These are phyloP conservation scores for Lophotis ruficrista DNA, from an alignment of 2,113 vertebrate species.

Conservation along the genomic window DNA sequence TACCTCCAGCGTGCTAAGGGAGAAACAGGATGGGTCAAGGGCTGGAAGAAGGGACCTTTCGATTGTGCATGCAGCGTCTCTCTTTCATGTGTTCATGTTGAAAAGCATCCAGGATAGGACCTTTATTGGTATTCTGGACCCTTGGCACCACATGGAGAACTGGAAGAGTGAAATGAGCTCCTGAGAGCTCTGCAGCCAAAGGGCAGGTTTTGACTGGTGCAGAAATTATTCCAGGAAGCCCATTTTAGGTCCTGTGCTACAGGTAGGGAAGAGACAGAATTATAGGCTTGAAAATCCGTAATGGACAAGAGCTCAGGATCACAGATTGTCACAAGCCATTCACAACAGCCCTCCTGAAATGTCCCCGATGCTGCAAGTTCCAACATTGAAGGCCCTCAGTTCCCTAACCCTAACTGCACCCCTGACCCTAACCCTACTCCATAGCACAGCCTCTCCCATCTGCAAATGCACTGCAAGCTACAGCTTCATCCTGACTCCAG, in stretches of 20 bases:
- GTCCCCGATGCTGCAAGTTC: background rate
- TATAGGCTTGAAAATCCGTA: fast-evolving
- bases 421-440: background rate
- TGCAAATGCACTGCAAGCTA: background rate
- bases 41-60: background rate
- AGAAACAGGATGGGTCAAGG: background rate
- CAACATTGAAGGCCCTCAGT: background rate
- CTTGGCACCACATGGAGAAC: background rate
- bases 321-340: background rate
- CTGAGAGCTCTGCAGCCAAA: background rate
- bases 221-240: background rate
- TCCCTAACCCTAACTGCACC: background rate
- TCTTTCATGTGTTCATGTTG: background rate
- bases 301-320: background rate
- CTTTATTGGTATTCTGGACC: background rate
- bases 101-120: background rate
- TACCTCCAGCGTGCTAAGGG: background rate
- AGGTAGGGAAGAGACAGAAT: background rate
- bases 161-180: background rate
- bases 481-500: background rate
- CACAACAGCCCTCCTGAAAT: background rate
- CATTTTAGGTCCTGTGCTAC: background rate
- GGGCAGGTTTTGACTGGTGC: background rate
- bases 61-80: background rate
- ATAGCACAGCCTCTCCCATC: background rate